Base-by-base conservation (phyloP, 2,888 invertebrate genomes). In the Harpagoxenus sublaevis region DNA sequence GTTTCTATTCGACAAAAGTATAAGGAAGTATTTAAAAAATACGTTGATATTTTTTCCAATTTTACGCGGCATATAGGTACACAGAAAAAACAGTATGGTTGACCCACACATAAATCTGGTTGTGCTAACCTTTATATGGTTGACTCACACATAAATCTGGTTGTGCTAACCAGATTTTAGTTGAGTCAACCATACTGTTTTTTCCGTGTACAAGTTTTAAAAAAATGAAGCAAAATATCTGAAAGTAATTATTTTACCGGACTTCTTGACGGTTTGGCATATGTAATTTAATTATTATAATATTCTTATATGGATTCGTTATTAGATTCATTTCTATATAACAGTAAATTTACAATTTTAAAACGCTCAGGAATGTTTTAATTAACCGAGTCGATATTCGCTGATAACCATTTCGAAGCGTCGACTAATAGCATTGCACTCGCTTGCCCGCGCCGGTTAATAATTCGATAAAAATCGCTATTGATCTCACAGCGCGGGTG, bases 391-490 rank as follows among this genome's bases (percentile, higher is more conserved):
- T 39, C 51, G 53, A 15, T 23, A 71, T 23, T 73, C 42, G 62
- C 68, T 55, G 86, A 84, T 74, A 68, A 78, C 62, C 73, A 66
- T 81, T 71, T 79, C 48, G 71, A 71, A 48, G 6, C 48, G n/a
- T 48, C 70, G 60, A 71, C 18, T 71, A 81, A 81, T 65, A 51
- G 53, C 77, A 65, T 81, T 48, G 39, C 28, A 35, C 18, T 71
- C 60, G 60, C 57, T 68, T 42, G 42, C 77, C 28, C 15, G 28
- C 45, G 31, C 39, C 23, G 60, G 23, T 23, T 60, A 60, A 66
- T 81, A 81, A 81, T 71, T 48, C 71, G 79, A 81, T 71, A 81
- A 81, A 81, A 81, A 71, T 81, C 48, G 9, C 60, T 71, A 81
- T 71, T 71, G 71, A 81, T 81, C 60, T 79, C 71, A 18, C 18